Evolutionary conservation across 2,113 vertebrate species (phyloP), one percentile per base, ranked within the genome.

Genomic region (Pollachius pollachius): DNA sequence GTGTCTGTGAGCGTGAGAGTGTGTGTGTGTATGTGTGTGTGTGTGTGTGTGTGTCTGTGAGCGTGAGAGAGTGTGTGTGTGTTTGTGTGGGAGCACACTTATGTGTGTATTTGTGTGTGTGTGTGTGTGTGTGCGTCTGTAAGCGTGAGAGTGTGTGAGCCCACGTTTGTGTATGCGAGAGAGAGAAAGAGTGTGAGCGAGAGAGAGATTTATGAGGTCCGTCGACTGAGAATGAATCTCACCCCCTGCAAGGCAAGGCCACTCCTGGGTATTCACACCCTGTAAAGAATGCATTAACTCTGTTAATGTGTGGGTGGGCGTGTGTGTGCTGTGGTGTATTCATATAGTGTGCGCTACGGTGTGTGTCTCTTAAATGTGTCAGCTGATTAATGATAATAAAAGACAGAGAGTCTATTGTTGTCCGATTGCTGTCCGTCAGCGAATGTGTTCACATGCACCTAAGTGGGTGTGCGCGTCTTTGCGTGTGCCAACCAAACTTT

Each of bases 161-260:
- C 30, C 30, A 4, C 4, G 30, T 34, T 7, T 34, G 30, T 34
- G 30, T 34, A 34, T 34, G 30, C 30, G 41, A 48, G 41, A 48
- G 41, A 48, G 41, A 9, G 41, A 9, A 9, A 48, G 41, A 48
- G 41, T 9, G 41, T 16, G 63, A 19, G 68, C 74, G 69, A 63
- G 68, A 41, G 79, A 76, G 75, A 83, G 77, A 79, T 88, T 85
- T 76, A 87, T 84, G 73, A 77, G 60, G 65, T 52, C 66, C 52
- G 37, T 68, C 54, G 65, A 77, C 52, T 57, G 65, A 74, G 63
- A 61, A 78, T 68, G 76, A 52, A 41, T 70, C 25, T 63, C 34
- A 65, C 68, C 62, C 27, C 79, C 56, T 71, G 75, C 15, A 64
- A 63, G 9, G 67, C 59, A 75, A 17, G 27, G 0, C 54, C n/a